Conservation (phyloP, 2,113 vertebrate species). For the Myanophis thanlyinensis region DNA sequence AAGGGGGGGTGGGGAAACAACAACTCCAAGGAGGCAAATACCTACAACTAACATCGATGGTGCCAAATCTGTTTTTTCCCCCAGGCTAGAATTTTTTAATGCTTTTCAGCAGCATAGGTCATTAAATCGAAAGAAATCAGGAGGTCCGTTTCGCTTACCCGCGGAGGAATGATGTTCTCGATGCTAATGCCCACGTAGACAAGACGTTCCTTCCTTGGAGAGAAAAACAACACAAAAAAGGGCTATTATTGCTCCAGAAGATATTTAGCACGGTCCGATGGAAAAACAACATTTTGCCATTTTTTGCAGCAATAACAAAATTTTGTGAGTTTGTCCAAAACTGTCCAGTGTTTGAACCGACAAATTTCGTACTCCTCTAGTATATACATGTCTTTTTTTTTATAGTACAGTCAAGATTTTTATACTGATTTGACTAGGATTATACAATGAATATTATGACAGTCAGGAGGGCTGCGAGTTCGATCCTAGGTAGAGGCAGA, state of each 20-base stretch:
- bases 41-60: neutral
- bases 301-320: neutral
- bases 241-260: neutral
- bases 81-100: neutral
- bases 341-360: neutral
- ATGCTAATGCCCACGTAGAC: conserved; percentile 98
- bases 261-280: neutral
- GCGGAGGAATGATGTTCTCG: conserved; percentile 97
- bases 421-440: neutral
- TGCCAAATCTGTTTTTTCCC: neutral
- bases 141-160: conserved; percentile 72
- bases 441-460: neutral
- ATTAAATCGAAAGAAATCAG: neutral
- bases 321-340: neutral
- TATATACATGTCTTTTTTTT: neutral
- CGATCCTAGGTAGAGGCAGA: no score
- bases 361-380: neutral
- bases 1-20: no score
- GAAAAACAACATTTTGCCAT: neutral
- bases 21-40: neutral
- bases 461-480: no score
- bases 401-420: neutral
- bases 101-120: neutral
- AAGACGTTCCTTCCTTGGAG: conserved; percentile 89
- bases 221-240: conserved; percentile 13